phyloP scores from a whole-genome alignment of 2,797 vertebrate species.

The Gallirallus australis region DNA sequence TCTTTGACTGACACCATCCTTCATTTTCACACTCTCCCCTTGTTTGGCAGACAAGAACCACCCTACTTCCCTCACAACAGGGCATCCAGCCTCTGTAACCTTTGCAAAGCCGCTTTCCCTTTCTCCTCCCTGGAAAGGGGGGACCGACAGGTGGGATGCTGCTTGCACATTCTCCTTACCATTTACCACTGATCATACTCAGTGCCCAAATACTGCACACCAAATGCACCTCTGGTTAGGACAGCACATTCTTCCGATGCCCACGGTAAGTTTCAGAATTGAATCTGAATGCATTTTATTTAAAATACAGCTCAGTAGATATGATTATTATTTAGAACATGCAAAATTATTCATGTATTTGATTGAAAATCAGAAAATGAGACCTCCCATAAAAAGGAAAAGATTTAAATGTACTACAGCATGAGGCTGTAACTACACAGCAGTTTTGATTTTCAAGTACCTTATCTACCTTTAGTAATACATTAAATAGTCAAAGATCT shows the following conservation, averaged over 20 bases:
- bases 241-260: not conserved
- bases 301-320: not conserved
- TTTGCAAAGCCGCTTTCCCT: not conserved
- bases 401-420: not conserved
- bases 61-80: not conserved
- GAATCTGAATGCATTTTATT: not conserved
- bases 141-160: not conserved
- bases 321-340: not conserved
- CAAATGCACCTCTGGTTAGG: not conserved
- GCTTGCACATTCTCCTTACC: not conserved
- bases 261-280: not conserved
- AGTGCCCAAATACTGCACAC: not conserved
- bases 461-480: not conserved
- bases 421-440: not conserved
- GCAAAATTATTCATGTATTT: not conserved
- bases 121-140: not conserved
- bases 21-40: not conserved
- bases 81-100: not conserved
- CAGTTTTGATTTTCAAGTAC: not conserved
- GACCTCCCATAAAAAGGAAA: not conserved
- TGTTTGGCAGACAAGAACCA: not conserved
- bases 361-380: slow-evolving; percentile 7
- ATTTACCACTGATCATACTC: not conserved
- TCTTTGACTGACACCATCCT: not conserved
- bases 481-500: not conserved